phyloP scores from a whole-genome alignment of 37 sponge, comb jelly and placozoan species.

The Halichondria panicea region DNA sequence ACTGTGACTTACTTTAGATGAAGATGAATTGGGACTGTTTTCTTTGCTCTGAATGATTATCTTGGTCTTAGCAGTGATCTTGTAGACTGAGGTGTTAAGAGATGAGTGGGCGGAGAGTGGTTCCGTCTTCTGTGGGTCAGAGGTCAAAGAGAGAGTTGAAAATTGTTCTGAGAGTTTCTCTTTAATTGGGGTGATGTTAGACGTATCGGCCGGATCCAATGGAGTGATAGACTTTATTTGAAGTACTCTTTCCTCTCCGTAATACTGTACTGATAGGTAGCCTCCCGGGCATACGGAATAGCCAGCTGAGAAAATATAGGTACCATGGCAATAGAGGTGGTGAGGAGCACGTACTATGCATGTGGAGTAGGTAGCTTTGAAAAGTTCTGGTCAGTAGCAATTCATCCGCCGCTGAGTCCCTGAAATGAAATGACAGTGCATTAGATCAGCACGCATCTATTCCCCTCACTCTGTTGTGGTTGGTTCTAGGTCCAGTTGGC shows the following conservation, averaged over 20 bases:
- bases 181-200: constrained; percentile 10
- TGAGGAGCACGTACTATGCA: constrained; percentile 11
- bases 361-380: constrained; percentile 49
- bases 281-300: constrained; percentile 18
- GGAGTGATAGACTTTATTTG: background rate
- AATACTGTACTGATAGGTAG: constrained; percentile 31
- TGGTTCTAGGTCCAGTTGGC: constrained; percentile 19
- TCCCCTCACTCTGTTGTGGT: constrained; percentile 9
- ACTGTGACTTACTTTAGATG: too few species aligned
- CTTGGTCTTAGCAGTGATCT: constrained; percentile 38
- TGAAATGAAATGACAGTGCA: too few species aligned
- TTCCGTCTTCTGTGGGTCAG: background rate
- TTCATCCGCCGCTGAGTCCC: too few species aligned
- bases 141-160: background rate
- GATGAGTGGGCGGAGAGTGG: background rate
- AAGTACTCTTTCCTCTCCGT: constrained; percentile 20
- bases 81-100: background rate
- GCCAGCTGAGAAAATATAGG: constrained; percentile 39
- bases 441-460: too few species aligned
- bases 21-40: too few species aligned
- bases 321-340: background rate
- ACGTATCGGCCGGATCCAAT: background rate
- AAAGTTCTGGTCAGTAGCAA: constrained; percentile 47
- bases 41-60: constrained; percentile 14
- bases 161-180: background rate